Conservation (phyloP, 2,797 vertebrate genomes). For the Threskiornis aethiopicus region DNA sequence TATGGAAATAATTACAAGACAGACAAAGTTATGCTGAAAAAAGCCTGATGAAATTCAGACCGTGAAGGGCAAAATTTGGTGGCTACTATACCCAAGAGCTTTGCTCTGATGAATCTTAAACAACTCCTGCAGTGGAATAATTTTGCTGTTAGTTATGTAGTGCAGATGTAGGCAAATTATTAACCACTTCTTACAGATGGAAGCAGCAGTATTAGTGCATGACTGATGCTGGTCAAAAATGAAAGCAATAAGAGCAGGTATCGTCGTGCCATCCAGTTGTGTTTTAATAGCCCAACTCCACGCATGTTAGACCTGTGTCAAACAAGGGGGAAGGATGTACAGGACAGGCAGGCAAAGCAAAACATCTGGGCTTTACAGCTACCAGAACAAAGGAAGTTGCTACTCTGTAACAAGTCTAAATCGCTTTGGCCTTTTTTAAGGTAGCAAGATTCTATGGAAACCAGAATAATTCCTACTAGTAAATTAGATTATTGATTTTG, state of each 20-base stretch:
- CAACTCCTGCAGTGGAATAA: neutral
- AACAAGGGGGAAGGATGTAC: neutral
- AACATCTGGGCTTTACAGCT: neutral
- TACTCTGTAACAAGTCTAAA: neutral
- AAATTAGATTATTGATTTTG: neutral
- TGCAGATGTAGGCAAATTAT: neutral
- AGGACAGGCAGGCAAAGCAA: neutral
- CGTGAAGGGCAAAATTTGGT: neutral
- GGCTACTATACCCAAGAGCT: neutral
- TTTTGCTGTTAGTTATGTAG: neutral
- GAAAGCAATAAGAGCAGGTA: neutral
- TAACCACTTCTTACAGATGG: neutral
- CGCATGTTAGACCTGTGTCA: neutral
- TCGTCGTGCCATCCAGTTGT: rapidly evolving
- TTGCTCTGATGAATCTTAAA: neutral
- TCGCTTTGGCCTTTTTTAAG: neutral
- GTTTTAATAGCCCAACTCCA: neutral
- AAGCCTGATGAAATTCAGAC: neutral
- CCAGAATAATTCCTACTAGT: neutral
- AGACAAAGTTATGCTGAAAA: neutral
- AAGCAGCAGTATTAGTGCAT: neutral
- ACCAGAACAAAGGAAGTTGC: neutral
- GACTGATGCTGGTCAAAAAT: neutral
- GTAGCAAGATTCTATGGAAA: neutral
- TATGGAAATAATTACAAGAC: neutral